Conservation (phyloP, 2,113 vertebrate species). For the Psephotus haematonotus region DNA sequence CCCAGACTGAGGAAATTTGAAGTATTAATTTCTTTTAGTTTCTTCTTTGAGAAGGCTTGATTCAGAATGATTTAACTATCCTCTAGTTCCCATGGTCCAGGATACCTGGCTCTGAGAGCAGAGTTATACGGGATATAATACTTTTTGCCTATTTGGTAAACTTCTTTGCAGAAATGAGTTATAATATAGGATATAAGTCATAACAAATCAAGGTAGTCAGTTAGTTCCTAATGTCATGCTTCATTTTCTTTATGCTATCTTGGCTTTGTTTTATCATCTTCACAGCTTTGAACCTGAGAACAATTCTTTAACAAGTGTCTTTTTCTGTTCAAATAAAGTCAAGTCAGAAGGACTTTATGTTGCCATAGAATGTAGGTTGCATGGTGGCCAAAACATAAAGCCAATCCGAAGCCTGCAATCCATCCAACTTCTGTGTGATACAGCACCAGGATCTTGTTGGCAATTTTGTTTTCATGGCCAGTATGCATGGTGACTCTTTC, state of each 20-base stretch:
- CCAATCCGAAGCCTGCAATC: not conserved
- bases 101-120: not conserved
- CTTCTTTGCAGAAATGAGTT: not conserved
- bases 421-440: not conserved
- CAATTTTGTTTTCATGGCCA: not conserved
- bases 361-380: not conserved
- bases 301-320: not conserved
- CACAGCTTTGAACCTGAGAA: not conserved
- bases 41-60: not conserved
- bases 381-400: not conserved
- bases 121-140: not conserved
- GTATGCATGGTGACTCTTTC: not conserved
- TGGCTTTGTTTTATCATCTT: not conserved
- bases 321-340: not conserved
- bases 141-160: not conserved
- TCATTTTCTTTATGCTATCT: not conserved
- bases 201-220: not conserved
- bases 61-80: not conserved
- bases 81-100: not conserved
- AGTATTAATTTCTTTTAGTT: slow-evolving; percentile 46
- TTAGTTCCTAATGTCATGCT: not conserved
- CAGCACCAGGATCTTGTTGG: not conserved
- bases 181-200: not conserved
- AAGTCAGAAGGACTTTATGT: not conserved
- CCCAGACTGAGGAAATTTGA: slow-evolving; percentile 57